Conservation (phyloP, 2,888 invertebrate genomes). For the Sinodicranocentrus sp. region DNA sequence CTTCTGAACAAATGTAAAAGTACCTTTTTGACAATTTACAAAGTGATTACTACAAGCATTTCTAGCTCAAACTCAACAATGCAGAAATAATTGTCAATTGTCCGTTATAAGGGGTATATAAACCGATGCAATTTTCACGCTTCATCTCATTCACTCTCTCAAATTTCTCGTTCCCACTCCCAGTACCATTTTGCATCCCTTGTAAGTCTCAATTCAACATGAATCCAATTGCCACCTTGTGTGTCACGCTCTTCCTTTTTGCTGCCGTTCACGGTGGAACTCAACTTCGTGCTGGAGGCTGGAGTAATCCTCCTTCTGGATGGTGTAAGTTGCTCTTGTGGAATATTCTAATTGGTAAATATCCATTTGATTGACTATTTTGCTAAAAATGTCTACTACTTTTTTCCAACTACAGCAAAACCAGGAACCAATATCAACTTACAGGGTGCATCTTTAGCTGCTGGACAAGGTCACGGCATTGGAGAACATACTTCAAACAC, state of each 20-base stretch:
- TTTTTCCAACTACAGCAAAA: neutral
- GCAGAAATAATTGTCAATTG: too few species aligned
- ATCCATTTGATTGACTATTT: too few species aligned
- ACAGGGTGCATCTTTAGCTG: slow-evolving; percentile 43
- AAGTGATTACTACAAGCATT: too few species aligned
- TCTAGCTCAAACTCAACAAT: too few species aligned
- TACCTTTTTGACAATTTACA: too few species aligned
- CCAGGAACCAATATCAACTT: neutral
- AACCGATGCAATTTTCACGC: neutral
- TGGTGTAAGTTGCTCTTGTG: slow-evolving; percentile 12
- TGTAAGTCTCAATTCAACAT: slow-evolving; percentile 37
- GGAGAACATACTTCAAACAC: slow-evolving; percentile 46
- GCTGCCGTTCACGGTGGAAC: slow-evolving; percentile 41
- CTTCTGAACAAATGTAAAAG: too few species aligned
- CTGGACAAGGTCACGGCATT: slow-evolving; percentile 39
- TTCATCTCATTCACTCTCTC: neutral
- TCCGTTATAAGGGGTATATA: neutral
- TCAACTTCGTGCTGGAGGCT: slow-evolving; percentile 6
- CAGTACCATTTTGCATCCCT: neutral
- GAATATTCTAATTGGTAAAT: too few species aligned
- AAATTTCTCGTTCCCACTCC: neutral
- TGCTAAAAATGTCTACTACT: neutral
- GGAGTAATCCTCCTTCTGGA: neutral
- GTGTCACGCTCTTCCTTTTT: slow-evolving; percentile 16
- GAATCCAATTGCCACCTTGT: slow-evolving; percentile 23